Base-by-base conservation (phyloP, 1,140 invertebrate genomes). In the Hycleus cichorii region DNA sequence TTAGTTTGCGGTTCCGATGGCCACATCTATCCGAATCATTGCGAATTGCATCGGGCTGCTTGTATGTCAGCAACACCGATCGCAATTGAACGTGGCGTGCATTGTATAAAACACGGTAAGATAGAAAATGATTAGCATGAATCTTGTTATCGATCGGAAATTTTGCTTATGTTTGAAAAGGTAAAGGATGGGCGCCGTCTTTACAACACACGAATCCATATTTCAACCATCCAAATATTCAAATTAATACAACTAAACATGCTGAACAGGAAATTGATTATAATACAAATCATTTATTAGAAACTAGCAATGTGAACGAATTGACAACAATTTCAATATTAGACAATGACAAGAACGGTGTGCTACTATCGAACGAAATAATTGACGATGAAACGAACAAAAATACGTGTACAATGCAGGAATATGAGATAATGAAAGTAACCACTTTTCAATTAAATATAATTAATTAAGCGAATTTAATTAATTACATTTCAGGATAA, bases 1-100 rank as follows among this genome's bases (percentile, higher is more conserved):
- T 80, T 83, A 52, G 85, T 89, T 42, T 90, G 87, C 71, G 87
- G 85, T n/a, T 83, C 84, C 6, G 85, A 90, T 71, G 86, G 86
- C 2, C 77, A 79, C 48, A 76, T 87, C 40, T 90, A 90, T 70
- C 78, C 81, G 9, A 89, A 86, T 71, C 87, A 89, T 69, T 90
- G 88, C 71, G 85, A 89, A 64, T 76, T 90, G 40, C 87, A 89
- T 68, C 75, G 84, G 43, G 78, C 81, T 1, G 83, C 87, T 10
- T 90, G 88, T 69, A 70, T 84, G 7, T 74, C 76, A n/a, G 76
- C 77, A 1, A 73, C 72, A 10, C 74, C 78, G 46, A 81, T 89
- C 44, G 77, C 78, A 48, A 77, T 86, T 9, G 79, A 81, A 64
- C 70, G 75, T 48, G 72, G 77, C 10, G 74, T 76, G 58, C 73